phyloP scores from a whole-genome alignment of 2,888 invertebrate genomes.

The Hymenopus coronatus region DNA sequence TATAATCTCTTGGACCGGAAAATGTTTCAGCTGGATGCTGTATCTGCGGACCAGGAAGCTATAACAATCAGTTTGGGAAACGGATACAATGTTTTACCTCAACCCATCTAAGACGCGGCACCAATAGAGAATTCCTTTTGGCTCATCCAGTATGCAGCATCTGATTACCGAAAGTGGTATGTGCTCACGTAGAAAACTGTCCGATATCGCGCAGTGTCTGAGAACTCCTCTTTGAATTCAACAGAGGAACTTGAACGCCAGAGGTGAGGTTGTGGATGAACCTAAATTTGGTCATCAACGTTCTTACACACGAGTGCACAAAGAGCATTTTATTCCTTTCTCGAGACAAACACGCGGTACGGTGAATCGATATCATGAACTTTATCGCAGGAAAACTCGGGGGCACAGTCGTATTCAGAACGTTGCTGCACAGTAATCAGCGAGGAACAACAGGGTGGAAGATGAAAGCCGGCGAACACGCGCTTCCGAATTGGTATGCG shows the following conservation, averaged over 20 bases:
- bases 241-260: not conserved
- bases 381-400: not conserved
- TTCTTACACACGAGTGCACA: not conserved
- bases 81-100: no score
- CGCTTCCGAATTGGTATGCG: not conserved
- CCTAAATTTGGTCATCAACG: not conserved
- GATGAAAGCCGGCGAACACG: not conserved
- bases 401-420: not conserved
- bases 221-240: not conserved
- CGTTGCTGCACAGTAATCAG: not conserved
- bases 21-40: no score
- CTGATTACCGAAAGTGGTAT: no score
- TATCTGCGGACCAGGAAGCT: no score
- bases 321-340: not conserved
- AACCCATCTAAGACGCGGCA: no score
- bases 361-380: not conserved
- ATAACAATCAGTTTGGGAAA: no score
- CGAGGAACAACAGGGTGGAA: not conserved
- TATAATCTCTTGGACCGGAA: no score
- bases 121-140: no score
- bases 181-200: no score
- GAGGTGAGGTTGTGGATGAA: not conserved
- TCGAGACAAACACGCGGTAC: not conserved
- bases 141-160: no score
- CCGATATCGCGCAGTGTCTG: no score